These are phyloP conservation scores for Pelosia muscerda DNA, from an alignment of 2,888 invertebrate species.

Conservation along the genomic window DNA sequence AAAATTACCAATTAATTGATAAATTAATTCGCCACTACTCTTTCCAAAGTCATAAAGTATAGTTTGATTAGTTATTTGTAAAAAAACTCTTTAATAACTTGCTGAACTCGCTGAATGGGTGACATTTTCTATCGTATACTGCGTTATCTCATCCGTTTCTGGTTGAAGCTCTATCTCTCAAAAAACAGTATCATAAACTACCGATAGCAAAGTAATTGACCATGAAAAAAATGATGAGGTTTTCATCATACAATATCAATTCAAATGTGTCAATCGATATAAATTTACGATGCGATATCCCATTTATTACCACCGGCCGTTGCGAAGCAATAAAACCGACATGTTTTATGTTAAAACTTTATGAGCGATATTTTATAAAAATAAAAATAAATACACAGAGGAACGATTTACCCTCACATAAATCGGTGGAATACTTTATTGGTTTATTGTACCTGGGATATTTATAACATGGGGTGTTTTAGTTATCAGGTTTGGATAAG, in stretches of 20 bases:
- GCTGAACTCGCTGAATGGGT: too few species aligned
- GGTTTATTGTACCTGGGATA: constrained; percentile 37
- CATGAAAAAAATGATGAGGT: constrained; percentile 47
- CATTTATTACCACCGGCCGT: constrained; percentile 72
- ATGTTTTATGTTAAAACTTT: constrained; percentile 78
- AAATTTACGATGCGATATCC: constrained; percentile 75
- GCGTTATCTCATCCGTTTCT: too few species aligned
- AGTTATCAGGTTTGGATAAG: constrained; percentile 20
- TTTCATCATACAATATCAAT: constrained; percentile 55
- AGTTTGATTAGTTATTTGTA: too few species aligned
- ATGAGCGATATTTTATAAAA: constrained; percentile 79
- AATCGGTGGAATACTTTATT: constrained; percentile 56
- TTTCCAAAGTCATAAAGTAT: too few species aligned
- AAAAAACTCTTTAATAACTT: too few species aligned
- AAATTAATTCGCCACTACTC: too few species aligned
- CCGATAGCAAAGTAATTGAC: constrained; percentile 30
- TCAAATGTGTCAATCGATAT: constrained; percentile 72
- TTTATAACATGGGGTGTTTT: constrained; percentile 8
- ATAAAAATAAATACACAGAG: constrained; percentile 68
- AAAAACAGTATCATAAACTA: constrained; percentile 2
- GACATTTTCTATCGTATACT: too few species aligned
- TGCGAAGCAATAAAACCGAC: constrained; percentile 74
- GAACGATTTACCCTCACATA: constrained; percentile 64
- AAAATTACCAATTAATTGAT: too few species aligned
- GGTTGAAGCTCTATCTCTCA: not conserved